phyloP scores from a whole-genome alignment of 2,888 invertebrate genomes.

The Emesis furor region DNA sequence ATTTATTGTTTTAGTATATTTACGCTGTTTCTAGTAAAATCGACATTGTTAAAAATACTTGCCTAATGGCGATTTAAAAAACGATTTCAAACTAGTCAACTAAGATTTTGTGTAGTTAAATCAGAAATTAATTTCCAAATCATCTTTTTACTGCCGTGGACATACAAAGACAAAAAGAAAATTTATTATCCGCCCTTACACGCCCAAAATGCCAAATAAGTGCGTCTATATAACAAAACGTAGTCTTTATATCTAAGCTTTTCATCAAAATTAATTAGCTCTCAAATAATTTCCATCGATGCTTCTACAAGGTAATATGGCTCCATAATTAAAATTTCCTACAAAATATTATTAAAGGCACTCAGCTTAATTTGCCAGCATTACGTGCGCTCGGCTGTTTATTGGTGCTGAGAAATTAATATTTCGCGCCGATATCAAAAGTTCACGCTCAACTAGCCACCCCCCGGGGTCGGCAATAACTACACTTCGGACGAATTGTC shows the following conservation, averaged over 20 bases:
- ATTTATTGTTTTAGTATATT: no score
- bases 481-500: slow-evolving; percentile 87
- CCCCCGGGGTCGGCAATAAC: slow-evolving; percentile 86
- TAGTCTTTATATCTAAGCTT: slow-evolving; percentile 60
- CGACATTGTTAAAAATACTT: no score
- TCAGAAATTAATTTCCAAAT: neutral
- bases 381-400: slow-evolving; percentile 88
- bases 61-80: no score
- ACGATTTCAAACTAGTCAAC: neutral
- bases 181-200: neutral
- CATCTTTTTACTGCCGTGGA: neutral
- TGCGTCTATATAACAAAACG: slow-evolving; percentile 36
- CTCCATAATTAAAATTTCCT: slow-evolving; percentile 87
- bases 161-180: slow-evolving; percentile 4
- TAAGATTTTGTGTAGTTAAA: neutral
- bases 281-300: slow-evolving; percentile 78
- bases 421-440: slow-evolving; percentile 91
- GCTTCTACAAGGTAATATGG: slow-evolving; percentile 81
- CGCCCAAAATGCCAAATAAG: neutral
- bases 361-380: slow-evolving; percentile 90
- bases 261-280: slow-evolving; percentile 78
- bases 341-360: slow-evolving; percentile 88
- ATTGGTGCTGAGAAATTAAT: slow-evolving; percentile 91
- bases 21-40: no score
- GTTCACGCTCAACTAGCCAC: slow-evolving; percentile 91